A percentile compares a stretch with the other conserved stretches of the same genome.
These are phyloP conservation scores for Halictus quadricinctus DNA, from an alignment of 2,888 invertebrate genomes.

Conservation along the genomic window DNA sequence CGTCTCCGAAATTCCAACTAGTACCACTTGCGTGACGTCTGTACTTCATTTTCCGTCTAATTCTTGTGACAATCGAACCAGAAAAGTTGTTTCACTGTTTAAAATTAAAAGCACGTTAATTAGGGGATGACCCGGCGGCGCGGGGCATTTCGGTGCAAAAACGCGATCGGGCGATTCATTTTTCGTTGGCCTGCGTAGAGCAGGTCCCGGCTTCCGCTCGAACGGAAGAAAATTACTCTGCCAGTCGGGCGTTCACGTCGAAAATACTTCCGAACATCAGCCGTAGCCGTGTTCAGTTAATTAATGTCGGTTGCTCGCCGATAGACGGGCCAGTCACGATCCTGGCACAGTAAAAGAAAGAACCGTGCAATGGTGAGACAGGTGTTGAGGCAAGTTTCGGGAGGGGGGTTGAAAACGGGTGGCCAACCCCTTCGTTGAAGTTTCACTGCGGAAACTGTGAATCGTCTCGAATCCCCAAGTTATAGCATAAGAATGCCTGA, in stretches of 20 bases:
- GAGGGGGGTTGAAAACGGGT: not conserved
- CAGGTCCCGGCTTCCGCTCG: not conserved
- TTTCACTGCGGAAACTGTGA: not conserved
- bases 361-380: conserved; percentile 13
- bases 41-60: not conserved
- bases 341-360: conserved; percentile 31
- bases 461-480: not conserved
- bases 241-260: conserved; percentile 30
- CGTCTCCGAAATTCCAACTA: not conserved
- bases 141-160: not conserved
- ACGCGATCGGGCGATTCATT: conserved; percentile 11
- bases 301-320: conserved; percentile 43
- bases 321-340: conserved; percentile 31
- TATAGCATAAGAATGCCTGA: not conserved
- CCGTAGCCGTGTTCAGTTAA: conserved; percentile 34
- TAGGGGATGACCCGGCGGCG: no score
- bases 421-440: not conserved
- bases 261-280: conserved; percentile 29
- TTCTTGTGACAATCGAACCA: no score
- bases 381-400: conserved; percentile 9
- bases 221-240: conserved; percentile 33
- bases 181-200: not conserved
- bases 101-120: not conserved
- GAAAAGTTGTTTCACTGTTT: no score
- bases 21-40: not conserved